Base-by-base conservation (phyloP, 2,888 invertebrate species). In the Caenorhabditis sinica region DNA sequence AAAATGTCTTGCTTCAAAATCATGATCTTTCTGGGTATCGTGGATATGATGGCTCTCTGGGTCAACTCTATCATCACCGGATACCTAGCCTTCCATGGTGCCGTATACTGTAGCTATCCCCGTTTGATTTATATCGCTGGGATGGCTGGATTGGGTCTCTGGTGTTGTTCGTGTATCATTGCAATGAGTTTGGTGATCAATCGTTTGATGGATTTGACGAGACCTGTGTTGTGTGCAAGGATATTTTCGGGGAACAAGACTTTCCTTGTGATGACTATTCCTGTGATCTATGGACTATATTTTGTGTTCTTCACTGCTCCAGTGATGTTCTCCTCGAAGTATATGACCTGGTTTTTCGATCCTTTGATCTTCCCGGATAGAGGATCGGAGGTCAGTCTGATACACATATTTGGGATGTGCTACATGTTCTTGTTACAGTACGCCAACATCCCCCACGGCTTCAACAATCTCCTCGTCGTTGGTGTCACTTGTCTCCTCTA, bases 161-260 rank as follows among this genome's bases (percentile, higher is more conserved):
- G 87, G 87, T 81, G 82, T 15, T 65, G 79, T 3, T 73, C 85
- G 13, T 87, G 87, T 69, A 75, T 79, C 6, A 71, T 83, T 15
- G 83, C 85, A 15, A 82, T 85, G 45, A 68, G 84, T 53, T 53
- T 87, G 56, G 87, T 83, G 30, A 65, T 85, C 51, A 87, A 85
- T 69, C 81, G 87, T 13, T 60, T 83, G n/a, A 20, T 83, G 33
- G 85, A 85, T 45, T 30, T 87, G 11, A 65, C 79, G 6, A 77
- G 53, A 28, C 83, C 85, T 4, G 20, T n/a, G 6, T 25, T 72
- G 6, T 69, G 69, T 28, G 63, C 45, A 15, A 49, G 61, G 36
- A 25, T 81, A 9, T 81, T 81, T 17, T 68, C 58, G 4, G 73
- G 81, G 15, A 66, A 68, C 9, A 53, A 45, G 13, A 77, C 77